Percentiles rank a stretch among this genome's conserved stretches.
phyloP scores from a whole-genome alignment of 2,888 invertebrate species.

The Vanessa cardui region DNA sequence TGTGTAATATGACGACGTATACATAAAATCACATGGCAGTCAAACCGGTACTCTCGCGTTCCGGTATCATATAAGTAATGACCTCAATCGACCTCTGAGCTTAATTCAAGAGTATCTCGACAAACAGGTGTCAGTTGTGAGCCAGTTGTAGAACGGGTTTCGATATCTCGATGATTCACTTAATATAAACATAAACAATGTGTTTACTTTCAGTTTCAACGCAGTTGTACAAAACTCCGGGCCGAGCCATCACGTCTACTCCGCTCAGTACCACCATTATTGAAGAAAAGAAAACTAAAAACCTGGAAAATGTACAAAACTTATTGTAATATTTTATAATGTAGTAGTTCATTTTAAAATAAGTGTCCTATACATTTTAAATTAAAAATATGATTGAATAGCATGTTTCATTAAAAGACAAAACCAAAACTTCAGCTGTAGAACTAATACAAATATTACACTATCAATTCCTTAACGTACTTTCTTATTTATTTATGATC shows the following conservation, averaged over 20 bases:
- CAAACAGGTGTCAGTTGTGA: slow-evolving; percentile 53
- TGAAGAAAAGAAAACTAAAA: slow-evolving; percentile 9
- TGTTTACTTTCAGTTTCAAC: slow-evolving; percentile 71
- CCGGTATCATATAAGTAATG: slow-evolving; percentile 64
- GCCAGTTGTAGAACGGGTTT: slow-evolving; percentile 56
- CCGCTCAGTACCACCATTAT: slow-evolving; percentile 35
- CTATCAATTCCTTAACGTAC: too few species aligned
- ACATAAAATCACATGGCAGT: slow-evolving; percentile 66
- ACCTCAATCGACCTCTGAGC: slow-evolving; percentile 64
- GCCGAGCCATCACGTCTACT: slow-evolving; percentile 57
- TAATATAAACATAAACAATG: slow-evolving; percentile 31
- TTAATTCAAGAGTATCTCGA: slow-evolving; percentile 33
- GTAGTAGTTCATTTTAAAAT: slow-evolving; percentile 15
- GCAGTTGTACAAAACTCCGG: slow-evolving; percentile 78
- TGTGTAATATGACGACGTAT: slow-evolving; percentile 52
- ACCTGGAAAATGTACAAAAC: slow-evolving; percentile 10
- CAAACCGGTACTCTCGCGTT: slow-evolving; percentile 63
- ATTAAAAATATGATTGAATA: slow-evolving; percentile 1
- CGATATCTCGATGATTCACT: slow-evolving; percentile 34
- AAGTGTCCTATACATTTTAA: not conserved
- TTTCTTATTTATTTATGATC: too few species aligned
- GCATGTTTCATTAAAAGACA: not conserved
- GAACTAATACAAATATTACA: not conserved
- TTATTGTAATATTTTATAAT: slow-evolving; percentile 16
- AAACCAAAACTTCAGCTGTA: not conserved